phyloP scores from a whole-genome alignment of 2,888 invertebrate genomes.

The Ichneumoninae sp. region DNA sequence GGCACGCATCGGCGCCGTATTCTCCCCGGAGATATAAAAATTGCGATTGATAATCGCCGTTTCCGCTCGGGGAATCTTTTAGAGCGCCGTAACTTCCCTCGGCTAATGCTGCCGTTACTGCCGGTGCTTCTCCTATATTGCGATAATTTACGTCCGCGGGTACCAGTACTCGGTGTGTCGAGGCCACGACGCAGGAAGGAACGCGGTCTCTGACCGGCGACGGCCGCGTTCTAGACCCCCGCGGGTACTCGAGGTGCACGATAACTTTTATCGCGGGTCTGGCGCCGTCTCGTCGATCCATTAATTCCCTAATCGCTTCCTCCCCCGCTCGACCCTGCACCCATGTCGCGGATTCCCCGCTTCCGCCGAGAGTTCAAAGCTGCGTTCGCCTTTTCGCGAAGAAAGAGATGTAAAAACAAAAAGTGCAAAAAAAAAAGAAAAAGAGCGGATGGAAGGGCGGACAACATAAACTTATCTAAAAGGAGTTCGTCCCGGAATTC shows the following conservation, averaged over 20 bases:
- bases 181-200: conserved; percentile 33
- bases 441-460: too few relatives aligned
- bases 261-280: conserved; percentile 77
- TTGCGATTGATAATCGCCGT: conserved; percentile 52
- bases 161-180: conserved; percentile 5
- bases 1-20: not conserved
- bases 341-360: conserved; percentile 53
- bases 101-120: conserved; percentile 9
- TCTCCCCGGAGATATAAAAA: conserved; percentile 29
- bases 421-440: not conserved
- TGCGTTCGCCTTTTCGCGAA: conserved; percentile 15
- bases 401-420: not conserved
- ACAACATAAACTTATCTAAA: too few relatives aligned
- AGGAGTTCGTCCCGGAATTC: too few relatives aligned
- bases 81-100: conserved; percentile 23
- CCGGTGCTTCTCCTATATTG: conserved; percentile 21
- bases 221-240: conserved; percentile 34
- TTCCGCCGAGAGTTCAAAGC: conserved; percentile 19
- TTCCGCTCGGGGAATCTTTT: conserved; percentile 50
- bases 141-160: conserved; percentile 44
- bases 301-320: conserved; percentile 76
- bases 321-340: conserved; percentile 50
- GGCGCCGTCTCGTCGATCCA: conserved; percentile 79
- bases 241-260: conserved; percentile 68
- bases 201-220: conserved; percentile 37